A percentile compares a stretch with the other conserved stretches of the same genome.
These are phyloP conservation scores for Cyclargus thomasi DNA, from an alignment of 1,140 invertebrate species.

Conservation along the genomic window DNA sequence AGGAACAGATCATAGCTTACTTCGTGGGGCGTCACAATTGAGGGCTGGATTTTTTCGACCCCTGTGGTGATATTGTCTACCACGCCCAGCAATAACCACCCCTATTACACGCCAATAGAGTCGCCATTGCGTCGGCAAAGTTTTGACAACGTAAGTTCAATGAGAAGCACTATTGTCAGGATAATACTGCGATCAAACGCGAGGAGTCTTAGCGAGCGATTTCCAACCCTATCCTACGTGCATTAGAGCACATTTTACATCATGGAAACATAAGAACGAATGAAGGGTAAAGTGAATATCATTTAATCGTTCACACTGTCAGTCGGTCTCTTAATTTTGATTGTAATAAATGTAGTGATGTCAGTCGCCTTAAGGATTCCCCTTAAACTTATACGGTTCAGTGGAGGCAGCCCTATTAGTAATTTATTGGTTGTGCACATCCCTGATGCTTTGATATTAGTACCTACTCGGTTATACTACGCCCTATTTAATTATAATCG, in stretches of 20 bases:
- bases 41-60: conserved; percentile 67
- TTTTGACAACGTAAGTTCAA: conserved; percentile 61
- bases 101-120: conserved; percentile 37
- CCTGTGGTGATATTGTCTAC: conserved; percentile 60
- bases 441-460: neutral
- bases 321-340: conserved; percentile 66
- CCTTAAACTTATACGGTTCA: conserved; percentile 27
- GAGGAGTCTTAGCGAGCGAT: conserved; percentile 27
- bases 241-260: conserved; percentile 30
- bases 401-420: conserved; percentile 10
- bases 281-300: conserved; percentile 67
- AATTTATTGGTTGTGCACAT: neutral
- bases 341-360: conserved; percentile 46
- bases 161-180: conserved; percentile 67
- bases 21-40: conserved; percentile 67
- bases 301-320: conserved; percentile 70
- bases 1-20: conserved; percentile 69
- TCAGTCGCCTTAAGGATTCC: conserved; percentile 29
- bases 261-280: conserved; percentile 37
- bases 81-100: conserved; percentile 33
- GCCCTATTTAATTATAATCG: neutral
- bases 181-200: conserved; percentile 70
- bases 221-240: conserved; percentile 29
- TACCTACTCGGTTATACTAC: neutral
- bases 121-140: conserved; percentile 33